Conservation (phyloP, 2,888 invertebrate genomes). For the Drosophila flavopinicola region DNA sequence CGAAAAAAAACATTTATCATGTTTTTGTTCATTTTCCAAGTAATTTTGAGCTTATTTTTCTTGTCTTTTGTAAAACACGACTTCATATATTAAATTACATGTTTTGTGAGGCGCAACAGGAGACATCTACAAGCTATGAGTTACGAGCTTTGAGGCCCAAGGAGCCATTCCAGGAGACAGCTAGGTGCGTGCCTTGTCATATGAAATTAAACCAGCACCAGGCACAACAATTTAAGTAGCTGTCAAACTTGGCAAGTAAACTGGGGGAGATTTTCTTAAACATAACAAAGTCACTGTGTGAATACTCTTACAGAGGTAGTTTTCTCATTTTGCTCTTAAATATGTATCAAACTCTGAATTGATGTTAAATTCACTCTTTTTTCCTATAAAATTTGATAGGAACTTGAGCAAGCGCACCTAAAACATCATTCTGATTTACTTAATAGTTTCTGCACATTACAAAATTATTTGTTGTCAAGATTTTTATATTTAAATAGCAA, state of each 20-base stretch:
- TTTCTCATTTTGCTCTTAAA: no score
- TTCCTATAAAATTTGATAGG: no score
- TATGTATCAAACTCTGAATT: no score
- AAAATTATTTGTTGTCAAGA: no score
- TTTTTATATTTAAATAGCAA: no score
- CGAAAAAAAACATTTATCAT: slow-evolving; percentile 52
- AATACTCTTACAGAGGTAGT: no score
- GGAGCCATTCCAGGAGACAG: slow-evolving; percentile 3
- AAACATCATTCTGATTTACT: no score
- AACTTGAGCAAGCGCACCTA: no score
- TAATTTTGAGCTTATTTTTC: no score
- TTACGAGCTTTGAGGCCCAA: not conserved
- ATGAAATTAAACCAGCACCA: slow-evolving; percentile 43
- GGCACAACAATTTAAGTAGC: slow-evolving; percentile 45
- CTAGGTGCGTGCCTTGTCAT: slow-evolving; percentile 55
- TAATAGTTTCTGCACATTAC: no score
- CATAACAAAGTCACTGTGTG: not conserved
- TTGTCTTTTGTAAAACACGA: slow-evolving; percentile 39
- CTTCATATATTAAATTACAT: slow-evolving; percentile 71
- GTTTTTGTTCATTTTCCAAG: slow-evolving; percentile 25
- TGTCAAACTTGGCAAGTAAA: slow-evolving; percentile 10
- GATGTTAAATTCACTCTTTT: no score
- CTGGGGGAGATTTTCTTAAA: not conserved
- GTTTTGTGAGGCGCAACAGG: slow-evolving; percentile 64
- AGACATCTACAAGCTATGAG: slow-evolving; percentile 40